Percentiles rank a stretch among this genome's conserved stretches.
These are phyloP conservation scores for Peromyscus leucopus DNA, from an alignment of 2,113 vertebrate genomes.

Conservation along the genomic window DNA sequence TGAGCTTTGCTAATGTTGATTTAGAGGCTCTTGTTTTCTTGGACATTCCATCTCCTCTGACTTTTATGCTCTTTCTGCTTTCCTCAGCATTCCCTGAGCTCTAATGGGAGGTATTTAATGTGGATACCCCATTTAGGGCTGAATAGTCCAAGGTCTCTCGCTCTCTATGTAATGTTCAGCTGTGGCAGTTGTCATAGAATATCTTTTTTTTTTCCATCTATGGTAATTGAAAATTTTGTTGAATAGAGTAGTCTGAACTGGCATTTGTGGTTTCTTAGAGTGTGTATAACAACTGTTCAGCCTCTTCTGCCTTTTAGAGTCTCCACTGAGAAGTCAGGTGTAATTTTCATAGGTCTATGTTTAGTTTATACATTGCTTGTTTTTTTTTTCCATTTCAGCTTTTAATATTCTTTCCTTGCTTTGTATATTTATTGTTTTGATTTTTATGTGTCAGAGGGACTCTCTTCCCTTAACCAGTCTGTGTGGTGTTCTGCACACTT, in stretches of 20 bases:
- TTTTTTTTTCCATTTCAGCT: no score
- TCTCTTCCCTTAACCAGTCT: background rate
- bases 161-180: background rate
- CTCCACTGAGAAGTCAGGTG: no score
- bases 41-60: background rate
- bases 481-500: background rate
- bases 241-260: no score
- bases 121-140: background rate
- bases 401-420: background rate
- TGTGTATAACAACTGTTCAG: no score
- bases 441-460: background rate
- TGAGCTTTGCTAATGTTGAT: background rate
- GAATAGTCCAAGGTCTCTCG: background rate
- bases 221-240: no score
- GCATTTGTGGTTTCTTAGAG: no score
- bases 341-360: no score
- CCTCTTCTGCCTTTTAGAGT: no score
- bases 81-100: background rate
- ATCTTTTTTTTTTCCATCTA: no score
- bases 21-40: background rate
- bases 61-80: background rate
- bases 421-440: background rate
- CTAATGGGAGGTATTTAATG: background rate
- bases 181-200: background rate
- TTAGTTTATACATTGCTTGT: no score